Evolutionary conservation across 2,888 invertebrate genomes (phyloP), one percentile per base, ranked within the genome.

Genomic region (Chironomus riparius): DNA sequence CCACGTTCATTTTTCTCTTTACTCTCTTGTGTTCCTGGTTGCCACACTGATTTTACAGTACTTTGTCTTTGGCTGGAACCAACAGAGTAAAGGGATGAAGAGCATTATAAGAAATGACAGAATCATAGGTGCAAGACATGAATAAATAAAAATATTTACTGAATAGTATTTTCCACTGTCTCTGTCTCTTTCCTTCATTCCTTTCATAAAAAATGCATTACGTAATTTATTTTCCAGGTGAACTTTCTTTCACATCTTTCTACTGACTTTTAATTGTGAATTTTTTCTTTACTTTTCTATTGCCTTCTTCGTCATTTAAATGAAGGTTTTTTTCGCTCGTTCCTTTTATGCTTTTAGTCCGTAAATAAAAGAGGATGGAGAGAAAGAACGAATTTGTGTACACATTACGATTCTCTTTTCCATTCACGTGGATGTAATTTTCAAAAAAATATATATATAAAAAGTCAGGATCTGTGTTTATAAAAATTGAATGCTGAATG

Each of bases 151-250:
- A 56, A 56, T 56, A 56, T 56, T 56, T 56, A 56, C 56, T 56
- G 56, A 56, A 56, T 62, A 62, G 38, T 18, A 62, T 47, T 4
- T 65, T 1, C 61, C 6, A 6, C 38, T 38, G 38, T 10, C 4
- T 38, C 38, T 2, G 2, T 38, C 38, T 38, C 38, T 2, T 62
- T 65, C 21, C 4, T 3, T 7, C 65, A 24, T 65, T 65, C 22
- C 12, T n/a, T 74, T 74, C 74, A 74, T 74, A 74, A 74, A 74
- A 74, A 74, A 74, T 74, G 74, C 74, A 74, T 74, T 74, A 47
- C 61, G 68, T 68, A 74, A 74, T 74, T 68, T 74, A 74, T 48
- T 73, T 74, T 48, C 68, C 62, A 47, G 56, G 74, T 74, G 68
- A 71, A 61, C n/a, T 71, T 71, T 71, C 24, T 21, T 22, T 68